Percentiles rank a stretch among this genome's conserved stretches.
Conservation (phyloP, 1,140 invertebrate species). For the Psix sp. region DNA sequence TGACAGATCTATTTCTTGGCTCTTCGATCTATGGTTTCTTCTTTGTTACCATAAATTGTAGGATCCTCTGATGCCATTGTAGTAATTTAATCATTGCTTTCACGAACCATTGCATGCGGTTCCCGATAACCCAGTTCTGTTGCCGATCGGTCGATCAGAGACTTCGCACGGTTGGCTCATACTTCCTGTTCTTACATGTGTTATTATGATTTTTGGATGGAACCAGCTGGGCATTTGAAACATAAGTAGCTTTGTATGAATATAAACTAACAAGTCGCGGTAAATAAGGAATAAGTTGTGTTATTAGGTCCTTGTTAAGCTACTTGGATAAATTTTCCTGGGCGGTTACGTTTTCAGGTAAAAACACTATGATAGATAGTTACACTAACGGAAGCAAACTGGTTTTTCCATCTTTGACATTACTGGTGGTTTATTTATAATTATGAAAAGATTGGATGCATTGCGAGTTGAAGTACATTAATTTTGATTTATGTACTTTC, state of each 20-base stretch:
- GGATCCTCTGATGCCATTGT: no score
- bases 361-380: conserved; percentile 8
- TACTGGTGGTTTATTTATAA: no score
- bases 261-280: conserved; percentile 11
- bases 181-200: no score
- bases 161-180: no score
- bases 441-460: no score
- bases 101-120: no score
- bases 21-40: neutral
- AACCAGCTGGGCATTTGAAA: neutral
- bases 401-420: conserved; percentile 24
- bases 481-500: no score
- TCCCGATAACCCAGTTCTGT: no score
- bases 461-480: no score
- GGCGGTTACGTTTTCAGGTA: conserved; percentile 2
- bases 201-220: conserved; percentile 35
- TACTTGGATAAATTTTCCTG: neutral
- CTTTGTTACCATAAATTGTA: neutral
- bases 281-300: conserved; percentile 10
- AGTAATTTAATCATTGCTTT: no score
- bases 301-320: conserved; percentile 22
- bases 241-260: conserved; percentile 12
- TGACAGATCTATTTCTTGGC: no score
- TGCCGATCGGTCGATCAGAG: conserved; percentile 1
- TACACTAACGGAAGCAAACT: conserved; percentile 20